These are phyloP conservation scores for Colius striatus DNA, from an alignment of 2,113 vertebrate species.

Conservation along the genomic window DNA sequence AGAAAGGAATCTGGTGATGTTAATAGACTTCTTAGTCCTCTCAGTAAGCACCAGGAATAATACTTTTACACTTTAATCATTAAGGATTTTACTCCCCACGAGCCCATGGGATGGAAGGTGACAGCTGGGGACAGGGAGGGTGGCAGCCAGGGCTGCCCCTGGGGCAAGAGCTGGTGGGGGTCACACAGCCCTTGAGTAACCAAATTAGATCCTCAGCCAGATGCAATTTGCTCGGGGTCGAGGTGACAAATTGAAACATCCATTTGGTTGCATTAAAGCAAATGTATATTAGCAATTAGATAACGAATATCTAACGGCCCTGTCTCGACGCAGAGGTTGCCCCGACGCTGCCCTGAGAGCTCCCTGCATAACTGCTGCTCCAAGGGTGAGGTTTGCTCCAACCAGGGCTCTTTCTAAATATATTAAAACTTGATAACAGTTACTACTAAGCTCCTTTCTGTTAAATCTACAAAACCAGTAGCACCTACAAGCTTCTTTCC, in stretches of 20 bases:
- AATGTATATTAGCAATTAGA: not conserved
- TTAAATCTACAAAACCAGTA: not conserved
- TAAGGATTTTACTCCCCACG: not conserved
- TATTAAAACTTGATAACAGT: not conserved
- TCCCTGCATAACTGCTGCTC: fast-evolving
- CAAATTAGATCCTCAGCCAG: not conserved
- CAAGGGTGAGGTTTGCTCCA: not conserved
- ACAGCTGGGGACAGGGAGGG: not conserved
- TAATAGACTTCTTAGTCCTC: slow-evolving; percentile 55
- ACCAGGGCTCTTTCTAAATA: not conserved
- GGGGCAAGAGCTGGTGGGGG: not conserved
- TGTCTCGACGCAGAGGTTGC: fast-evolving
- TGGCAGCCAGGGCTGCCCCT: not conserved
- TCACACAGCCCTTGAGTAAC: not conserved
- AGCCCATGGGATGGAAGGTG: not conserved
- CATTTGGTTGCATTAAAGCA: not conserved
- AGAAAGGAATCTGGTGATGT: not conserved
- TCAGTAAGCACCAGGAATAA: slow-evolving; percentile 11
- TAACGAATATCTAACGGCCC: not conserved
- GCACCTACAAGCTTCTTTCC: not conserved
- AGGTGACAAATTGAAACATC: not conserved
- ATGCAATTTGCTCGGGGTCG: not conserved
- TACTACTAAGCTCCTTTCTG: not conserved
- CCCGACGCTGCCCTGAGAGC: not conserved
- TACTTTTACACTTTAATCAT: slow-evolving; percentile 20